Conservation (phyloP, 2,113 vertebrate genomes). For the Chauna torquata region DNA sequence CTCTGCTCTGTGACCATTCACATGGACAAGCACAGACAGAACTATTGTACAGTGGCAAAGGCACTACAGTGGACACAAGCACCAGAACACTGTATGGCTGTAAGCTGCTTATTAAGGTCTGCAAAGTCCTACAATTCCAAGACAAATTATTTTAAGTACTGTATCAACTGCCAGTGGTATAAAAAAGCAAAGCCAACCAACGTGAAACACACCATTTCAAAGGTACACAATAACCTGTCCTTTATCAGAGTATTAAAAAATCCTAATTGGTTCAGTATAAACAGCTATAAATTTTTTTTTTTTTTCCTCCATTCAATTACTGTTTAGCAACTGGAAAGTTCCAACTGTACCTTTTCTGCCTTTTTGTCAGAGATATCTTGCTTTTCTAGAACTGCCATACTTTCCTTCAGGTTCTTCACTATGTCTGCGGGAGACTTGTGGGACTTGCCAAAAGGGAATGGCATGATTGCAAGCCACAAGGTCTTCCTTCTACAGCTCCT, state of each 20-base stretch:
- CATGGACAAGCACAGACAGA: background rate
- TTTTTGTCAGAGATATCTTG: conserved; percentile 95
- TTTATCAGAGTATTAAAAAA: background rate
- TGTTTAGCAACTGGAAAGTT: background rate
- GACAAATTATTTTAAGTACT: background rate
- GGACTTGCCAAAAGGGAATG: conserved; percentile 96
- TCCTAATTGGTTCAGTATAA: background rate
- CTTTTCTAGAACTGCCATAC: conserved; percentile 93
- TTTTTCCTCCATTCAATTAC: background rate
- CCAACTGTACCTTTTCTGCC: conserved; percentile 87
- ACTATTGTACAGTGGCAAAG: background rate
- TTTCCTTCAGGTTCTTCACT: conserved; percentile 96
- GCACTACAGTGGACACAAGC: background rate
- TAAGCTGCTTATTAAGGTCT: background rate
- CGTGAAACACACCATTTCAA: background rate
- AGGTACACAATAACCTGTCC: background rate
- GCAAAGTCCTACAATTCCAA: background rate
- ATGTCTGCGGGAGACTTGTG: conserved; percentile 98
- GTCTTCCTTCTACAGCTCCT: conserved; percentile 74
- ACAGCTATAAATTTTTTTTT: background rate
- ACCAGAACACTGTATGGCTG: background rate
- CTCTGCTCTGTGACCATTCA: background rate
- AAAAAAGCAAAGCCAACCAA: background rate
- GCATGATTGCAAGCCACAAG: conserved; percentile 85
- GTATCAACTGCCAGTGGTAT: background rate